Base-by-base conservation (phyloP, 2,113 vertebrate species). In the Cryptomyrus ogoouensis region DNA sequence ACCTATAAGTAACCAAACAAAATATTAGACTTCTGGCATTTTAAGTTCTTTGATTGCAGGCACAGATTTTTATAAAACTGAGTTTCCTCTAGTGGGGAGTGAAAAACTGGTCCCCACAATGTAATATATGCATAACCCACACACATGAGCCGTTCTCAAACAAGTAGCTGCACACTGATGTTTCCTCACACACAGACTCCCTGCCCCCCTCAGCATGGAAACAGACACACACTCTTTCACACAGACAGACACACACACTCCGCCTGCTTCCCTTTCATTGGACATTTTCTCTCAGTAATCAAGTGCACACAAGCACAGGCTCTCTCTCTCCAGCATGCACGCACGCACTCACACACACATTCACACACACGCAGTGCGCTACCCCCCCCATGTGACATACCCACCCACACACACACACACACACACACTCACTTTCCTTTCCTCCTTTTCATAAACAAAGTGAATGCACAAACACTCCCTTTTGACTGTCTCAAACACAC, bases 391-490 rank as follows among this genome's bases (percentile, higher is more conserved):
- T 94, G 92, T 93, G 93, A 90, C 87, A 92, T 90, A 89, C 91
- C 53, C 83, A 5, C 83, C 83, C 77, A 83, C 56, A 86, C 56
- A 88, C 84, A 90, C 47, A 87, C 77, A 89, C 50, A 88, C 89
- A 92, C 91, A 91, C 56, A 86, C 58, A 88, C 85, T 88, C 88
- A 89, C 89, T 92, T 90, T 90, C 88, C 91, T 93, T 91, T 92
- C 93, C 95, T 95, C 93, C 93, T 94, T 95, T 95, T 96, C 94
- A 96, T 95, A 96, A 96, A 96, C 95, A 96, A 96, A 95, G 95
- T 95, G 95, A 95, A 96, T 95, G 95, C 95, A 95, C 95, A 95
- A 95, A 96, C 95, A 95, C 94, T 94, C 92, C 94, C 94, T 92
- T 93, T 92, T 94, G 91, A 92, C 91, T 93, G 93, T 92, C 91